Base-by-base conservation (phyloP, 2,797 vertebrate species). In the Sandelia bainsii region DNA sequence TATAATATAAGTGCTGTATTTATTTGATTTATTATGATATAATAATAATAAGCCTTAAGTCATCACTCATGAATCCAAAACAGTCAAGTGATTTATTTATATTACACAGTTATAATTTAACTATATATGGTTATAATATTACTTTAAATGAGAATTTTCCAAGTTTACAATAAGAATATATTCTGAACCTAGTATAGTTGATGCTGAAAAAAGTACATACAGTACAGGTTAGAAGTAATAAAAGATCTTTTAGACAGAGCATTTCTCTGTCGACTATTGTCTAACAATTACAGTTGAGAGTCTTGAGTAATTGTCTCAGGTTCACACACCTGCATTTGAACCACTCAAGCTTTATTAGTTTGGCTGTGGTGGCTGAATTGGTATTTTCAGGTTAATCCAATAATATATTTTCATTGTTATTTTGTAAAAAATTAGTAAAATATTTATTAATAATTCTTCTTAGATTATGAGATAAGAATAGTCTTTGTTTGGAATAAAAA, bases 281-380 rank as follows among this genome's bases (percentile, higher is more conserved):
- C 57, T 46, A 8, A 40, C 40, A 62, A 53, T 76, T 52, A 80
- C n/a, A 20, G 48, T 44, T 65, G 37, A 72, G 59, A 54, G 34
- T 27, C 40, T 53, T 27, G 7, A 20, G 22, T 50, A 16, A 42
- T 72, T 20, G 25, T 72, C 44, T 22, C 57, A 32, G 39, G 27
- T 63, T 58, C 44, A 52, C 29, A 40, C 54, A 69, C 23, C 60
- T 75, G 27, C 34, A 25, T 10, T 42, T 22, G 25, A 76, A 49
- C 39, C 52, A 23, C 51, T 65, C n/a, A 39, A 34, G 54, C 29
- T 66, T 57, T 56, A 11, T 72, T 27, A 60, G 3, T 14, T 9
- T 61, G 46, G 12, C 51, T 32, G n/a, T 44, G 20, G 11, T 20
- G 22, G 51, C 44, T 37, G 13, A 59, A 48, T 7, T 16, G 11